Base-by-base conservation (phyloP, 2,113 vertebrate genomes). In the Aplodontia rufa region DNA sequence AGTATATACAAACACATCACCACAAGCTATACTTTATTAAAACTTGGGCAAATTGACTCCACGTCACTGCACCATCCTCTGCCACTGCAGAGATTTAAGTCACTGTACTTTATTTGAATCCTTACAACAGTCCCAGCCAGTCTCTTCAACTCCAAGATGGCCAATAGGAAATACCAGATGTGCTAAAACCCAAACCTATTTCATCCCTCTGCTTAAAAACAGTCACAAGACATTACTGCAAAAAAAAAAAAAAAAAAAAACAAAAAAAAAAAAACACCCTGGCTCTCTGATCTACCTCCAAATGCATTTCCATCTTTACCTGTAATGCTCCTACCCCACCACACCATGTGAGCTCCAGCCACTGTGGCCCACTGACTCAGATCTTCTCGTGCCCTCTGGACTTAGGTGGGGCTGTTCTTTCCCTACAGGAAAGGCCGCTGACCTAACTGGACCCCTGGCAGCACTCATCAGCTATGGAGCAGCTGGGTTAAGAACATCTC, bases 231-330 rank as follows among this genome's bases (percentile, higher is more conserved):
- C 51, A 82, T 51, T 30, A 92, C 28, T 66, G n/a, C 62, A 53
- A 53, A 62, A 94, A 62, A 24, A 58, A 75, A 12, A n/a, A 66
- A 75, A 16, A n/a, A 90, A 90, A 83, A n/a, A n/a, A n/a, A n/a
- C n/a, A 94, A 62, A 24, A 58, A 75, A 12, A n/a, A 66, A 75
- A 16, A n/a, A 90, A 90, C n/a, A n/a, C n/a, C n/a, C n/a, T n/a
- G n/a, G n/a, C n/a, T n/a, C n/a, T n/a, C n/a, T n/a, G n/a, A 83
- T 49, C 64, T 76, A 71, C 6, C 4, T 84, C 51, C 55, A n/a
- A 8, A 19, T 0, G 2, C 35, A 53, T 11, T 64, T 78, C 66
- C 30, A 42, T 3, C 26, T 72, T 93, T 3, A 1, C 55, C 13
- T n/a, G 40, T 6, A 47, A 55, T 11, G 19, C 35, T 19, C 40